A percentile compares a stretch with the other conserved stretches of the same genome.
Conservation (phyloP, 2,888 invertebrate genomes). For the Orthosia incerta region DNA sequence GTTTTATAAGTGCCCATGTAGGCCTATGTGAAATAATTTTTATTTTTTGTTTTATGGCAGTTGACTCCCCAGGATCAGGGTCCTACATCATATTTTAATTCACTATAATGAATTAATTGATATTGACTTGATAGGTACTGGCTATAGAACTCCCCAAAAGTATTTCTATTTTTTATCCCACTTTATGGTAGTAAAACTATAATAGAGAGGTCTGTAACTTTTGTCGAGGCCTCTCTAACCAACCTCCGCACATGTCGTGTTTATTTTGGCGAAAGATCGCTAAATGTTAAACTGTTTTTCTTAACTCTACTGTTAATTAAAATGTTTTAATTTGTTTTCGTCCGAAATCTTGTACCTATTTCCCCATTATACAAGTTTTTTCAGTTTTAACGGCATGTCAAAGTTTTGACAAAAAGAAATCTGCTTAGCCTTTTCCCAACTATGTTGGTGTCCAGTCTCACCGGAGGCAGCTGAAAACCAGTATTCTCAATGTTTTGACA, state of each 20-base stretch:
- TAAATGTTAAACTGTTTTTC: conserved; percentile 7
- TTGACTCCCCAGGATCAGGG: neutral
- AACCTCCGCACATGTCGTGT: conserved; percentile 22
- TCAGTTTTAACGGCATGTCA: neutral
- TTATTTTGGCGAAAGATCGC: conserved; percentile 51
- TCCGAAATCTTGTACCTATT: neutral
- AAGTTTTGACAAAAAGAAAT: neutral
- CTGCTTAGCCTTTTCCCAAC: too few species aligned
- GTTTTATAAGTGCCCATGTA: too few species aligned
- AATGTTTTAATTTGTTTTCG: conserved; percentile 14
- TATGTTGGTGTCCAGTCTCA: too few species aligned
- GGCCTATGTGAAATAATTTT: too few species aligned
- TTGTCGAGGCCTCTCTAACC: conserved; percentile 14
- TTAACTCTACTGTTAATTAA: conserved; percentile 11
- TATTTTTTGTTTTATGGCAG: too few species aligned
- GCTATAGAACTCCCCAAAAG: too few species aligned
- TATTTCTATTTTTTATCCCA: conserved; percentile 23
- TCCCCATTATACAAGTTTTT: neutral
- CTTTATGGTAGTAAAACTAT: conserved; percentile 56
- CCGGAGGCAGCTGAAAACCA: too few species aligned
- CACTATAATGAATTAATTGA: neutral
- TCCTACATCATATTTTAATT: neutral
- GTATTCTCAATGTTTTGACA: too few species aligned
- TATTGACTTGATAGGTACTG: neutral
- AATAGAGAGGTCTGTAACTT: conserved; percentile 36